These are phyloP conservation scores for Arnoldichthys spilopterus DNA, from an alignment of 2,797 vertebrate species.

Conservation along the genomic window DNA sequence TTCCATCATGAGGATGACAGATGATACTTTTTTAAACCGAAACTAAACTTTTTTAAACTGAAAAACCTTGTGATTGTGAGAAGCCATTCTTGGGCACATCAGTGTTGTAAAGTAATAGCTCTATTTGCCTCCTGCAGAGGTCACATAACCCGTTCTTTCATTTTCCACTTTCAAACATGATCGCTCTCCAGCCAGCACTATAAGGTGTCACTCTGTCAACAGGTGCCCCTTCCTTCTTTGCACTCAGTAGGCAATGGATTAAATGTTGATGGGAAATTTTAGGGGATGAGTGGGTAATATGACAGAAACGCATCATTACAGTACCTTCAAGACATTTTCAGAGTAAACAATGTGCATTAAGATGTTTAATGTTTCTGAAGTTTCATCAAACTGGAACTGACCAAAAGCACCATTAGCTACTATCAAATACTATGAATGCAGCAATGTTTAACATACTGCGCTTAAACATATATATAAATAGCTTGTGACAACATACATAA, in stretches of 20 bases:
- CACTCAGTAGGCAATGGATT: not conserved
- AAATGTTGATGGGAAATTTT: not conserved
- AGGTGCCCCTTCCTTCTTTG: conserved; percentile 35
- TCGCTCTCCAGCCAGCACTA: conserved; percentile 66
- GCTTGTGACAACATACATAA: too few species aligned
- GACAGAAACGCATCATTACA: not conserved
- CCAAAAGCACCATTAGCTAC: too few species aligned
- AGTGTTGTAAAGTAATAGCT: conserved; percentile 63
- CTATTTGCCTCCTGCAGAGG: conserved; percentile 62
- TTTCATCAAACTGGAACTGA: too few species aligned
- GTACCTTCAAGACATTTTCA: not conserved
- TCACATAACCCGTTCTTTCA: conserved; percentile 52
- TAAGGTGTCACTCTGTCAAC: conserved; percentile 62
- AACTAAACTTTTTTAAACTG: conserved; percentile 18
- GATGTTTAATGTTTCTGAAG: not conserved
- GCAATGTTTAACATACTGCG: too few species aligned
- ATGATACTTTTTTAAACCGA: conserved; percentile 38
- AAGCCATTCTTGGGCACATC: conserved; percentile 46
- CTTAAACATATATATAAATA: too few species aligned
- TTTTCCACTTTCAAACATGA: conserved; percentile 53
- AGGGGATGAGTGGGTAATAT: not conserved
- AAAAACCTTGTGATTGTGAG: conserved; percentile 55
- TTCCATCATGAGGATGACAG: not conserved
- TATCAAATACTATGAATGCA: too few species aligned
- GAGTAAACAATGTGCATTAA: not conserved